Evolutionary conservation across 1,140 invertebrate species (phyloP).

Genomic region (Drosophila nasuta): DNA sequence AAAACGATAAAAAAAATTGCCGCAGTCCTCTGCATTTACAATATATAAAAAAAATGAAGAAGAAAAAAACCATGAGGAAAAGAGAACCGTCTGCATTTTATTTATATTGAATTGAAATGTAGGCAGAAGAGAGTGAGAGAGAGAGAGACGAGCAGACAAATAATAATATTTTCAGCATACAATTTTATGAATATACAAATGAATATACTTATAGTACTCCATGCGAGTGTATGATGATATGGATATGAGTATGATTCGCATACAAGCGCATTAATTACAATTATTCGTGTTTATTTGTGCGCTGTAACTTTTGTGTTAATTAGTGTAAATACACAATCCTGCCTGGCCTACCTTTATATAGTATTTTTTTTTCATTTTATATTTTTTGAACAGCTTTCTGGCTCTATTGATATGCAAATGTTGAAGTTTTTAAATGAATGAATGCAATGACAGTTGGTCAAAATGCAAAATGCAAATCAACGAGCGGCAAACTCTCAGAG

Average conservation of each 20-base stretch:
- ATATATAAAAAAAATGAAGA: slow-evolving; percentile 27
- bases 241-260: slow-evolving; percentile 14
- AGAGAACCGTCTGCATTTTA: slow-evolving; percentile 35
- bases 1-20: slow-evolving; percentile 19
- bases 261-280: slow-evolving; percentile 61
- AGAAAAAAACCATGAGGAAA: not conserved
- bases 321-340: slow-evolving; percentile 58
- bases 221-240: slow-evolving; percentile 10
- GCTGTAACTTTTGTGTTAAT: slow-evolving; percentile 64
- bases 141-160: slow-evolving; percentile 4
- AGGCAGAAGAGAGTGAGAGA: not conserved
- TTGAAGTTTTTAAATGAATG: slow-evolving; percentile 31
- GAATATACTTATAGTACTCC: slow-evolving; percentile 16
- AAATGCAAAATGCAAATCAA: slow-evolving; percentile 20
- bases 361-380: not conserved
- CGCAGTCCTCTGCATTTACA: slow-evolving; percentile 48
- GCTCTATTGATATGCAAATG: slow-evolving; percentile 43
- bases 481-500: not conserved
- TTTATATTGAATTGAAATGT: slow-evolving; percentile 56
- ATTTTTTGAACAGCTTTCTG: slow-evolving; percentile 18
- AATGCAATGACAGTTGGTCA: slow-evolving; percentile 45
- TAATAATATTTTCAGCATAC: slow-evolving; percentile 33
- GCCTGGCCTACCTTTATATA: not conserved
- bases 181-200: slow-evolving; percentile 28
- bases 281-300: slow-evolving; percentile 60